A percentile compares a stretch with the other conserved stretches of the same genome.
These are phyloP conservation scores for Alviniconcha strummeri DNA, from an alignment of 2,888 invertebrate genomes.

Conservation along the genomic window DNA sequence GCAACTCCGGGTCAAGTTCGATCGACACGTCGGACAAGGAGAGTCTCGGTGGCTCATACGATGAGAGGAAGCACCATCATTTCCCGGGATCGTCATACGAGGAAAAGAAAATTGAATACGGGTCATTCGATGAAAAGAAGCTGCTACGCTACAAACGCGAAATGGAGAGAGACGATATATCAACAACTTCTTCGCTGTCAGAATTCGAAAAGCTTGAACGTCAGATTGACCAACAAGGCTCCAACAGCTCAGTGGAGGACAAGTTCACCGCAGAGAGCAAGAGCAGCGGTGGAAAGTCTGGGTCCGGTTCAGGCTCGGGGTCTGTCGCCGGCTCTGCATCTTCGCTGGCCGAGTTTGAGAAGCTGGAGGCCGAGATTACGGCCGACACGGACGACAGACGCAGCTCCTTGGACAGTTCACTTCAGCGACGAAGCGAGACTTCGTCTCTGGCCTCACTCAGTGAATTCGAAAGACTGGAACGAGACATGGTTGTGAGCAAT, in stretches of 20 bases:
- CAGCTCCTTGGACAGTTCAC: slow-evolving; percentile 71
- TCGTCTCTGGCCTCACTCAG: slow-evolving; percentile 69
- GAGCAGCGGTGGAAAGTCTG: slow-evolving; percentile 54
- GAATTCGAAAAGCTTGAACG: slow-evolving; percentile 95
- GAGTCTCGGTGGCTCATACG: slow-evolving; percentile 61
- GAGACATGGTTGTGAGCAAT: slow-evolving; percentile 63
- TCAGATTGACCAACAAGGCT: slow-evolving; percentile 77
- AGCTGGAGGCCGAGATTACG: slow-evolving; percentile 84
- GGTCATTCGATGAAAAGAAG: slow-evolving; percentile 30
- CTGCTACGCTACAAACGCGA: slow-evolving; percentile 75
- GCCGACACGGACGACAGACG: slow-evolving; percentile 54
- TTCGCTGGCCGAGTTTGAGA: slow-evolving; percentile 94
- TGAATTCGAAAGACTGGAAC: slow-evolving; percentile 71
- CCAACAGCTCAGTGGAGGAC: slow-evolving; percentile 74
- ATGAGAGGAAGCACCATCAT: slow-evolving; percentile 50
- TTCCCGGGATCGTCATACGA: slow-evolving; percentile 24
- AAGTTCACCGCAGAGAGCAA: slow-evolving; percentile 66
- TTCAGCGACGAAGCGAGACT: slow-evolving; percentile 60
- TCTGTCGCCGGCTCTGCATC: slow-evolving; percentile 62
- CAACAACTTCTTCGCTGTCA: slow-evolving; percentile 89
- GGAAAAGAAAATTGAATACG: slow-evolving; percentile 29
- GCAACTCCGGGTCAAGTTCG: slow-evolving; percentile 78
- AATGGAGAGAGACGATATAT: slow-evolving; percentile 92
- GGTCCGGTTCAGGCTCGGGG: slow-evolving; percentile 36
- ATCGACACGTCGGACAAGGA: slow-evolving; percentile 77